Conservation (phyloP, 2,797 vertebrate species). For the Chelonia mydas region DNA sequence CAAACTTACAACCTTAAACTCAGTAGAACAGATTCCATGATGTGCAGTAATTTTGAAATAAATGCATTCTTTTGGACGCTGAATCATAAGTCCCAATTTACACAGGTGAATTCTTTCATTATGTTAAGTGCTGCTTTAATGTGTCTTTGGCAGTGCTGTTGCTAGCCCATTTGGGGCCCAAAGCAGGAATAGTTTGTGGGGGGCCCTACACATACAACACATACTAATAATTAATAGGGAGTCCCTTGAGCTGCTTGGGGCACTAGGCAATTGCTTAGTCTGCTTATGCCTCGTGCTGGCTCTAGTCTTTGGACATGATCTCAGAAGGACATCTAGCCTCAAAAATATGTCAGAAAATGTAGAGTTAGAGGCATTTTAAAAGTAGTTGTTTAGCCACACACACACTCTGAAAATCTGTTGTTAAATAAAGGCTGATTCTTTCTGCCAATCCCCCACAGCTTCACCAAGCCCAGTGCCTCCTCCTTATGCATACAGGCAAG, state of each 20-base stretch:
- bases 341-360: not conserved
- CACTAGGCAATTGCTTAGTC: not conserved
- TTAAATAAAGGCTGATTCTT: not conserved
- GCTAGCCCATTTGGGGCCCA: not conserved
- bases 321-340: not conserved
- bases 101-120: not conserved
- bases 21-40: not conserved
- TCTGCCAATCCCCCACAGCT: not conserved
- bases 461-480: not conserved
- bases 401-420: not conserved
- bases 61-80: not conserved
- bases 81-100: not conserved
- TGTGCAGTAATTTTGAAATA: not conserved
- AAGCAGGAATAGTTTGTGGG: no score
- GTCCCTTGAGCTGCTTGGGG: not conserved
- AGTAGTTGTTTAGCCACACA: not conserved
- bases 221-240: not conserved
- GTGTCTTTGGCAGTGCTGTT: not conserved
- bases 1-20: not conserved
- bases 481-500: not conserved
- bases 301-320: not conserved
- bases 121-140: not conserved
- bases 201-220: no score
- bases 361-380: constrained; percentile 11
- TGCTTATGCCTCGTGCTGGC: not conserved